Evolutionary conservation across 2,888 invertebrate genomes (phyloP), one percentile per base, ranked within the genome.

Genomic region (Ecdyonurus torrentis): DNA sequence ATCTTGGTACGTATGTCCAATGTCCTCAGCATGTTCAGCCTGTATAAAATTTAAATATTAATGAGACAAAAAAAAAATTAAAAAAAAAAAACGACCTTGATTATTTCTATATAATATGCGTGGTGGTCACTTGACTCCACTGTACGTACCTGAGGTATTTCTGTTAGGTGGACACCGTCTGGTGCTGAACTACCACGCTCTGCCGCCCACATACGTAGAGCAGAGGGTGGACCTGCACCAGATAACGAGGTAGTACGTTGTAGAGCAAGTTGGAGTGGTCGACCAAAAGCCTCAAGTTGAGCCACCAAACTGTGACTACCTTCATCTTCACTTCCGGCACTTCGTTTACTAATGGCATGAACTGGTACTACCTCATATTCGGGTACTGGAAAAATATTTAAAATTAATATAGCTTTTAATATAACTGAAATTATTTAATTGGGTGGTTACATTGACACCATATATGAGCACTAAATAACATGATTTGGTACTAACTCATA

Each of bases 1-100:
- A 74, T 94, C 94, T 75, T 94, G 93, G 76, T 89, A 94, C 58
- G 90, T 81, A 66, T 91, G 89, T 19, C 93, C 94, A 65, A 93
- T 79, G 65, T 89, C 70, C 72, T 79, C 78, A 7, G 7, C 55
- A n/a, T 55, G 55, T n/a, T 55, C 55, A 5, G 55, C 55, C 55
- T 55, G n/a, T n/a, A n/a, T n/a, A n/a, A n/a, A n/a, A n/a, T n/a
- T n/a, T n/a, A n/a, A n/a, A n/a, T n/a, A n/a, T n/a, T n/a, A n/a
- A n/a, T n/a, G n/a, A n/a, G n/a, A n/a, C n/a, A n/a, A n/a, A n/a
- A n/a, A n/a, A n/a, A n/a, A n/a, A n/a, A n/a, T n/a, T n/a, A n/a
- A n/a, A n/a, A n/a, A n/a, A n/a, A n/a, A n/a, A n/a, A n/a, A n/a
- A n/a, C n/a, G n/a, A n/a, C n/a, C n/a, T n/a, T n/a, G n/a, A n/a